Base-by-base conservation (phyloP, 1,140 invertebrate species). In the Carposina sasakii region DNA sequence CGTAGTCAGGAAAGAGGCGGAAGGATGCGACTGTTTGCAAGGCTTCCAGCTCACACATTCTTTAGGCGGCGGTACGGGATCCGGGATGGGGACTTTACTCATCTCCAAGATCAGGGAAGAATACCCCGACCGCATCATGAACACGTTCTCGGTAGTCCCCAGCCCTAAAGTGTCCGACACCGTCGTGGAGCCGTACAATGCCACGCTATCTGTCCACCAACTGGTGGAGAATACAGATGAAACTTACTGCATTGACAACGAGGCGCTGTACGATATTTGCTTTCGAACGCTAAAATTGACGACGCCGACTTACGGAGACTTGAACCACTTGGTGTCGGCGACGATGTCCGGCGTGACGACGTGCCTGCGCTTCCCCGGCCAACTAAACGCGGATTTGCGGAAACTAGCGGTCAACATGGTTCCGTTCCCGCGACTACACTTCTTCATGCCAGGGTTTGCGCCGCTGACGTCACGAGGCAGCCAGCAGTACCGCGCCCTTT, bases 331-430 rank as follows among this genome's bases (percentile, higher is more conserved):
- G n/a, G n/a, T n/a, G n/a, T n/a, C n/a, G n/a, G n/a, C n/a, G n/a
- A 16, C 93, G 93, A 63, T 91, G 93, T 71, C 73, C 93, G 1
- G 92, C 88, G 0, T 93, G 91, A 46, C 87, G 91, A n/a, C n/a
- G n/a, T n/a, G n/a, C n/a, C n/a, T n/a, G n/a, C n/a, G n/a, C n/a
- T n/a, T n/a, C n/a, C n/a, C n/a, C n/a, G 30, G 92, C 87, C 58
- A 65, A 28, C 31, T 65, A n/a, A 94, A 93, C 75, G 95, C 96
- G 34, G 96, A 98, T 88, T 86, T 98, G 52, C 85, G 96, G 40
- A 98, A 98, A 85, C 79, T 98, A 94, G 64, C 96, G 20, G 96
- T 98, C 21, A 98, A 98, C 82, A 98, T 98, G 96, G 96, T 98
- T 34, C 96, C 96, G 34, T 97, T 94, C 76, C 96, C 96, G 30